Evolutionary conservation across 2,797 vertebrate species (phyloP).

Genomic region (Karalla daura): DNA sequence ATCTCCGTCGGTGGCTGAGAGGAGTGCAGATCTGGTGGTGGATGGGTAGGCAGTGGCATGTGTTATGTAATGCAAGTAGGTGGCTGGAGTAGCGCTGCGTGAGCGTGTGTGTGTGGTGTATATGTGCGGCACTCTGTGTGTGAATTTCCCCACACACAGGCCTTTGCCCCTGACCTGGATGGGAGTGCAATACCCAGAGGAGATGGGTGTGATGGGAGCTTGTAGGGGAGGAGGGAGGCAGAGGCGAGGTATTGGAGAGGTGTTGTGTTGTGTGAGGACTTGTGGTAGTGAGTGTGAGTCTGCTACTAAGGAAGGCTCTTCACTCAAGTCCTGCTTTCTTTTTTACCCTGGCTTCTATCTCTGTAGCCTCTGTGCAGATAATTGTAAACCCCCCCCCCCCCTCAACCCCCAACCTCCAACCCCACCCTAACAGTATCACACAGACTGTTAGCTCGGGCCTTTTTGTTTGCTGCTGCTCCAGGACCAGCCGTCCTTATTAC

Average conservation of each 20-base stretch:
- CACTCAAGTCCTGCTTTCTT: conserved; percentile 19
- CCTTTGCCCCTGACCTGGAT: conserved; percentile 60
- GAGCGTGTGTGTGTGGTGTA: conserved; percentile 39
- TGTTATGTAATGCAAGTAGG: conserved; percentile 85
- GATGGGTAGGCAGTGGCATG: conserved; percentile 75
- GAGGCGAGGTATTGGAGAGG: conserved; percentile 17
- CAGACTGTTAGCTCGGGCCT: conserved; percentile 34
- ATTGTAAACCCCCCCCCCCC: conserved; percentile 33
- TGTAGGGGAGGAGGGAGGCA: conserved; percentile 10
- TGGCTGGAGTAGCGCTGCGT: conserved; percentile 73
- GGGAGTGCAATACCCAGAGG: conserved; percentile 49
- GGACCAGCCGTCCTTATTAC: conserved; percentile 55
- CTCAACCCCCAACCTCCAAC: too few relatives aligned
- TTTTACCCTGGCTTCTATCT: conserved; percentile 12
- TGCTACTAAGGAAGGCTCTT: conserved; percentile 21
- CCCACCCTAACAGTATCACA: too few relatives aligned
- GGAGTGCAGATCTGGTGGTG: conserved; percentile 60
- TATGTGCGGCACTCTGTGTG: conserved; percentile 54
- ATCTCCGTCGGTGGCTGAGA: conserved; percentile 57
- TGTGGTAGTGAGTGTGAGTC: conserved; percentile 19
- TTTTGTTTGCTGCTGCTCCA: conserved; percentile 52
- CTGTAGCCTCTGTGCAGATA: conserved; percentile 32
- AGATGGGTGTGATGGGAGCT: conserved; percentile 45
- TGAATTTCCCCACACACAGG: conserved; percentile 49
- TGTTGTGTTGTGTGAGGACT: conserved; percentile 44